Evolutionary conservation across 1,140 invertebrate genomes (phyloP), one percentile per base, ranked within the genome.

Genomic region (Tetranychus cinnabarinus): DNA sequence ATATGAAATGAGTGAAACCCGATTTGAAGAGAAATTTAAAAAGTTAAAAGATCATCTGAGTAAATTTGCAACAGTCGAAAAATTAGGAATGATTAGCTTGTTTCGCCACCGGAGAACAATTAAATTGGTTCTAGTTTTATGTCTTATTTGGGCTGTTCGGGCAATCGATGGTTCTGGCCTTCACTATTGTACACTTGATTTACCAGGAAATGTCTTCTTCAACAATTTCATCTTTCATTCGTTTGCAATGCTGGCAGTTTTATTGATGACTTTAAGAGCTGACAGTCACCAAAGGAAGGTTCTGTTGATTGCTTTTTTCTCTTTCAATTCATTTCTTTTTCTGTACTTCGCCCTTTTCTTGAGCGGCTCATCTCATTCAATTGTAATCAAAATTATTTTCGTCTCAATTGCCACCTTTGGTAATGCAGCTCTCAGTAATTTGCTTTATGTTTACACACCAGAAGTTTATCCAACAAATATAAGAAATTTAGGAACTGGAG

Each of bases 161-260:
- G 82, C 81, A 58, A 79, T 82, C 50, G 80, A 84, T 7, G 88
- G 87, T 70, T 88, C 87, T 66, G 85, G 83, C 1, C 69, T 88
- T 4, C 84, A 84, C 0, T 82, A 85, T 77, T 85, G 84, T 67
- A 81, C 33, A 56, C 33, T 37, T 1, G 36, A 56, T 12, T 35
- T 56, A 13, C 13, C 34, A 2, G 33, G 34, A 35, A 56, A 56
- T 36, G 6, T 56, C 35, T 36, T 12, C 2, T 34, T 56, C n/a
- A 56, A 56, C 35, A 56, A 5, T 4, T 10, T 34, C 2, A n/a
- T 56, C 2, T 13, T 56, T 56, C 7, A 12, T 2, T 36, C 35
- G n/a, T 35, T 33, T 2, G 12, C 33, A 2, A 13, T 36, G 8
- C 8, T n/a, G 8, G 31, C 55, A 8, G 33, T 15, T 7, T 5